Conservation (phyloP, 2,797 vertebrate species). For the Ctenosaura bakeri region DNA sequence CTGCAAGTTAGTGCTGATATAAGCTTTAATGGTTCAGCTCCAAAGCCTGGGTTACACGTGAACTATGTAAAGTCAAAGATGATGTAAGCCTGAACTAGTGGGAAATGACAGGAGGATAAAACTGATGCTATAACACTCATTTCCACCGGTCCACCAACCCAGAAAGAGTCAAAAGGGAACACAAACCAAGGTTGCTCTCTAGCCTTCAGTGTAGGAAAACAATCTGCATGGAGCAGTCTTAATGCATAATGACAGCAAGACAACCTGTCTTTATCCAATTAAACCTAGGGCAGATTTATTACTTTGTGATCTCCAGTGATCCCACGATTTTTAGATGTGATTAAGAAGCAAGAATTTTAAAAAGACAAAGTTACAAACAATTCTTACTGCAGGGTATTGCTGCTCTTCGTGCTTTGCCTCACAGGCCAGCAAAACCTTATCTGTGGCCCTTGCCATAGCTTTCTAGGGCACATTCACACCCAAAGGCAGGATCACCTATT, state of each 20-base stretch:
- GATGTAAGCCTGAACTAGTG: background rate
- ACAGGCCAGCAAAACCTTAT: background rate
- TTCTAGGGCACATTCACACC: background rate
- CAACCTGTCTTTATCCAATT: background rate
- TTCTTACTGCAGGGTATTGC: background rate
- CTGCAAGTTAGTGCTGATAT: background rate
- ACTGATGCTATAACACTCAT: background rate
- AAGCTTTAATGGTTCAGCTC: background rate
- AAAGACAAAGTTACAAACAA: background rate
- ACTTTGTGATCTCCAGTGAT: background rate
- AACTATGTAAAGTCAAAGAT: background rate
- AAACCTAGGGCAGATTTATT: background rate
- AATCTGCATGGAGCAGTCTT: background rate
- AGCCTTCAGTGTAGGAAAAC: background rate
- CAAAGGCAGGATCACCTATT: background rate
- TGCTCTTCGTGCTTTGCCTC: background rate
- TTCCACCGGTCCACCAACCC: background rate
- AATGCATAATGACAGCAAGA: background rate
- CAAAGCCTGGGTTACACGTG: background rate
- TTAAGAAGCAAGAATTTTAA: background rate
- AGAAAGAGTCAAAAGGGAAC: background rate
- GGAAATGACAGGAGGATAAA: background rate
- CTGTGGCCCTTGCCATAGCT: background rate
- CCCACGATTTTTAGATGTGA: background rate
- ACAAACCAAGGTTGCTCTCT: background rate